Percentiles rank a stretch among this genome's conserved stretches.
Conservation (phyloP, 2,888 invertebrate species). For the Eristalinus aeneus region DNA sequence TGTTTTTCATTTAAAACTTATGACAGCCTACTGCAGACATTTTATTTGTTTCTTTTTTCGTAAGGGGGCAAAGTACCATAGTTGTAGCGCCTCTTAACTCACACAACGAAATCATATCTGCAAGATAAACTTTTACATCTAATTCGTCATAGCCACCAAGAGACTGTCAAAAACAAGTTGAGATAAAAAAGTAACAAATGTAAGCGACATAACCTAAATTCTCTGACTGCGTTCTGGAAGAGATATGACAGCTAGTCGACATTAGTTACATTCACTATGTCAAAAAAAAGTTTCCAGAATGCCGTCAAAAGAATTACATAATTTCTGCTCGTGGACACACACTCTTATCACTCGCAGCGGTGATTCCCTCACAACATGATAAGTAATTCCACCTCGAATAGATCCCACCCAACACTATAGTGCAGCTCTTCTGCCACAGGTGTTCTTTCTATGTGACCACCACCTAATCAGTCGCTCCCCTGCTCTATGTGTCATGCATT, state of each 20-base stretch:
- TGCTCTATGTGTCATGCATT: conserved; percentile 44
- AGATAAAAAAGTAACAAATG: too few species aligned
- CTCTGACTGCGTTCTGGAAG: neutral
- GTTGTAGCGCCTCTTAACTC: too few species aligned
- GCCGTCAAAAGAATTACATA: neutral
- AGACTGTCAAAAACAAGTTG: too few species aligned
- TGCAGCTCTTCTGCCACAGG: neutral
- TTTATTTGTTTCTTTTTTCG: too few species aligned
- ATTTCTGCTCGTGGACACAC: neutral
- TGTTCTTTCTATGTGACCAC: neutral
- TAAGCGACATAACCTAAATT: too few species aligned
- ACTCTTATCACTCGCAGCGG: neutral
- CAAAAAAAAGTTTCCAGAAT: neutral
- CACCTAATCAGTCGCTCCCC: conserved; percentile 6
- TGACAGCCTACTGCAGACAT: too few species aligned
- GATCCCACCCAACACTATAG: neutral
- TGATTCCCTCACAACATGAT: neutral
- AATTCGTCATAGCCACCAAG: too few species aligned
- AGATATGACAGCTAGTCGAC: neutral
- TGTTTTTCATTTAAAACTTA: too few species aligned
- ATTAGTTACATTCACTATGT: neutral
- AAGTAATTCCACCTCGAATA: neutral
- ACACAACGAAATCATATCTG: too few species aligned
- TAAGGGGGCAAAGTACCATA: too few species aligned
- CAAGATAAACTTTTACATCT: too few species aligned